phyloP scores from a whole-genome alignment of 2,113 vertebrate genomes.

The Hylia prasina region DNA sequence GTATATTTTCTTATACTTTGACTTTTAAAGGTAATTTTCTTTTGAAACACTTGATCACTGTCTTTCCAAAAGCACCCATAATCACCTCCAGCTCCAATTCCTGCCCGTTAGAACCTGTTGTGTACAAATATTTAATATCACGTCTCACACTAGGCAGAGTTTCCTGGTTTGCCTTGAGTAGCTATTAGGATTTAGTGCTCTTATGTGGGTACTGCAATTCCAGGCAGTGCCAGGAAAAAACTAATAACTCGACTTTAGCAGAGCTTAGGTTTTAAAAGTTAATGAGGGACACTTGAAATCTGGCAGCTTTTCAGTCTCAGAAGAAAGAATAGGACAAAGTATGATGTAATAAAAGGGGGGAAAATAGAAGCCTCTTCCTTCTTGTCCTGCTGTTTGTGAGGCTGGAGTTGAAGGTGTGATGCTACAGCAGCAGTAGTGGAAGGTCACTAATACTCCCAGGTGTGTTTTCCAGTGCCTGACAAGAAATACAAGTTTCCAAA shows the following conservation, averaged over 20 bases:
- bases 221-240: slow-evolving; percentile 62
- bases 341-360: slow-evolving; percentile 1
- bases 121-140: not conserved
- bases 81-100: not conserved
- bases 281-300: slow-evolving; percentile 63
- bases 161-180: slow-evolving; percentile 21
- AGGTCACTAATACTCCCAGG: not conserved
- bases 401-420: not conserved
- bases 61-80: not conserved
- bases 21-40: not conserved
- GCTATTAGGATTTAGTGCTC: slow-evolving; percentile 16
- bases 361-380: not conserved
- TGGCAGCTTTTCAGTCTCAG: slow-evolving; percentile 48
- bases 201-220: slow-evolving; percentile 11
- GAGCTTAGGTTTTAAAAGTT: slow-evolving; percentile 54
- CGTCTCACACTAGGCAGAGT: not conserved
- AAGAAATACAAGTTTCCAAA: slow-evolving; percentile 17
- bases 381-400: not conserved
- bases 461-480: not conserved
- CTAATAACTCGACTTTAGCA: slow-evolving; percentile 45
- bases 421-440: not conserved
- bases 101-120: not conserved
- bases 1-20: not conserved
- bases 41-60: not conserved
- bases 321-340: not conserved